A percentile compares a stretch with the other conserved stretches of the same genome.
Evolutionary conservation across 1,140 invertebrate genomes (phyloP).

Genomic region (Trachymyrmex cornetzi): DNA sequence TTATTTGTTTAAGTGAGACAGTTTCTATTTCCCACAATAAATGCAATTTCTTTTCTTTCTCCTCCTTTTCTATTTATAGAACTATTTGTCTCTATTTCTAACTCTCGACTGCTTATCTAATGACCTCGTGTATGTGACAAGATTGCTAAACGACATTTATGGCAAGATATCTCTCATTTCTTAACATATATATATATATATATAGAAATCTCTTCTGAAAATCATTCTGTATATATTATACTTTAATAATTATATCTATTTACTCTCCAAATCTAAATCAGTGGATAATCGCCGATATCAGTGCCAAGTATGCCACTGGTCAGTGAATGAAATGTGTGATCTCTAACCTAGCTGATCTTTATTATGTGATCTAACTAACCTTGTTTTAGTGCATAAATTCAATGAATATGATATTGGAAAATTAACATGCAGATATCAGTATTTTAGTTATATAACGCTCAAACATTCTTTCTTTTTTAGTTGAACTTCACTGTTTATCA

Average conservation of each 20-base stretch:
- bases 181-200: background rate
- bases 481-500: too few relatives aligned
- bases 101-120: background rate
- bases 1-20: background rate
- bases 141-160: background rate
- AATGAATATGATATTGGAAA: too few relatives aligned
- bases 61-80: background rate
- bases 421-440: too few relatives aligned
- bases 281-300: too few relatives aligned
- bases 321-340: too few relatives aligned
- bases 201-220: background rate
- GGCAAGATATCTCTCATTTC: background rate
- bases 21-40: background rate
- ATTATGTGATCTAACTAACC: too few relatives aligned
- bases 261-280: too few relatives aligned
- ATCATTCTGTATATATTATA: background rate
- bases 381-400: too few relatives aligned
- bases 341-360: too few relatives aligned
- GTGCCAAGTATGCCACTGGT: too few relatives aligned
- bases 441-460: too few relatives aligned
- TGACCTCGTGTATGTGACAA: conserved; percentile 20
- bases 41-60: background rate
- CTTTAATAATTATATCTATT: background rate
- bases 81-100: background rate
- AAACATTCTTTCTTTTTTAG: too few relatives aligned